Evolutionary conservation across 1,140 invertebrate genomes (phyloP).

Genomic region (Triops cancriformis): DNA sequence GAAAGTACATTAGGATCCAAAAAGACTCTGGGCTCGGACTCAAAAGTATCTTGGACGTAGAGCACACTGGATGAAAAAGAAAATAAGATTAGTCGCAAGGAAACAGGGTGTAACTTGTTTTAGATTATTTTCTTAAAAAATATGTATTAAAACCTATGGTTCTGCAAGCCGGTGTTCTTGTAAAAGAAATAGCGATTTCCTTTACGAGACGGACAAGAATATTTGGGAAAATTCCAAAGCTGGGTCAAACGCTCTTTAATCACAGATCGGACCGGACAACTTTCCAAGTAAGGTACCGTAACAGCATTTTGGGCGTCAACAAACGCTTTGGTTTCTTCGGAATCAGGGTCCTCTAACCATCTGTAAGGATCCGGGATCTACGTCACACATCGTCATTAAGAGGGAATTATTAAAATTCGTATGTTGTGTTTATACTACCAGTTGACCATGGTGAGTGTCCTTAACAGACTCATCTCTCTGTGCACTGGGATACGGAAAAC

Average conservation of each 20-base stretch:
- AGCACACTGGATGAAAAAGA: constrained; percentile 61
- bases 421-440: constrained; percentile 7
- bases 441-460: constrained; percentile 16
- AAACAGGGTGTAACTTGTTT: constrained; percentile 6
- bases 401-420: constrained; percentile 17
- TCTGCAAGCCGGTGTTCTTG: constrained; percentile 91
- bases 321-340: constrained; percentile 82
- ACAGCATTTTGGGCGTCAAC: constrained; percentile 86
- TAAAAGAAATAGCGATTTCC: constrained; percentile 86
- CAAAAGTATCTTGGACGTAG: constrained; percentile 76
- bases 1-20: constrained; percentile 90
- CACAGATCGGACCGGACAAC: constrained; percentile 59
- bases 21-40: constrained; percentile 75
- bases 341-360: constrained; percentile 93
- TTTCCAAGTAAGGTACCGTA: constrained; percentile 72
- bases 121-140: constrained; percentile 18
- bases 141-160: constrained; percentile 88
- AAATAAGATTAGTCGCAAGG: background rate
- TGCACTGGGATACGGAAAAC: constrained; percentile 3
- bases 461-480: background rate
- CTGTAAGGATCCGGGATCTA: constrained; percentile 87
- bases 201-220: constrained; percentile 70
- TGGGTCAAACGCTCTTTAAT: constrained; percentile 72
- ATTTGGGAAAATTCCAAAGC: constrained; percentile 94
- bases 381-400: constrained; percentile 32